A percentile compares a stretch with the other conserved stretches of the same genome.
phyloP scores from a whole-genome alignment of 2,113 vertebrate species.

The Delphinus delphis region DNA sequence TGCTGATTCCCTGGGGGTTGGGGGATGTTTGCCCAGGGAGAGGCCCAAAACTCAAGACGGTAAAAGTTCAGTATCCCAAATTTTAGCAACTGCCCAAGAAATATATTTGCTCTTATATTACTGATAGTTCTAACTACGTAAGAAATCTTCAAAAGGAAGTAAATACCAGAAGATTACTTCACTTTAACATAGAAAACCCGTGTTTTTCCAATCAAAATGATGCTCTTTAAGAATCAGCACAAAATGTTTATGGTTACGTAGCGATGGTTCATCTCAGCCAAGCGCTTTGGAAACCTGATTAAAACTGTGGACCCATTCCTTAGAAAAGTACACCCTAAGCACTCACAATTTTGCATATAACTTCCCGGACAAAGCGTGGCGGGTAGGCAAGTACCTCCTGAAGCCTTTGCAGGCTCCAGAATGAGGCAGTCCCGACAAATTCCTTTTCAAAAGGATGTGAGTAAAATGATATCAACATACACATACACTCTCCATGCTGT shows the following conservation, averaged over 20 bases:
- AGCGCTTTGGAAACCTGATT: neutral
- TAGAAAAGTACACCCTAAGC: neutral
- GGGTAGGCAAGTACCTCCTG: neutral
- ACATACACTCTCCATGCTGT: neutral
- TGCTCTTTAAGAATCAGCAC: neutral
- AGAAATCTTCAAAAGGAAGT: neutral
- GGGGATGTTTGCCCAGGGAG: neutral
- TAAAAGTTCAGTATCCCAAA: neutral
- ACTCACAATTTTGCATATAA: neutral
- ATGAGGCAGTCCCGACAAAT: neutral
- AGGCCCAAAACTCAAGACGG: neutral
- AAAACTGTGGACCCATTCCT: neutral
- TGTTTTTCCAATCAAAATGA: neutral
- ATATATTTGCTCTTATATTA: neutral
- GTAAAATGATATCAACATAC: neutral
- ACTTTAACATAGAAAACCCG: neutral
- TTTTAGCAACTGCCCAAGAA: neutral
- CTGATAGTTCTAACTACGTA: neutral
- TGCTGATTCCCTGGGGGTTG: fast-evolving
- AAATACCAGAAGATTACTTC: neutral
- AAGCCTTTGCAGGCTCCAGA: neutral
- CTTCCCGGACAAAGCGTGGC: neutral
- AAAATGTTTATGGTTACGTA: neutral
- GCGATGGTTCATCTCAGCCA: neutral
- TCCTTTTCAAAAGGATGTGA: neutral